Base-by-base conservation (phyloP, 1,140 invertebrate genomes). In the Drosophila teissieri region DNA sequence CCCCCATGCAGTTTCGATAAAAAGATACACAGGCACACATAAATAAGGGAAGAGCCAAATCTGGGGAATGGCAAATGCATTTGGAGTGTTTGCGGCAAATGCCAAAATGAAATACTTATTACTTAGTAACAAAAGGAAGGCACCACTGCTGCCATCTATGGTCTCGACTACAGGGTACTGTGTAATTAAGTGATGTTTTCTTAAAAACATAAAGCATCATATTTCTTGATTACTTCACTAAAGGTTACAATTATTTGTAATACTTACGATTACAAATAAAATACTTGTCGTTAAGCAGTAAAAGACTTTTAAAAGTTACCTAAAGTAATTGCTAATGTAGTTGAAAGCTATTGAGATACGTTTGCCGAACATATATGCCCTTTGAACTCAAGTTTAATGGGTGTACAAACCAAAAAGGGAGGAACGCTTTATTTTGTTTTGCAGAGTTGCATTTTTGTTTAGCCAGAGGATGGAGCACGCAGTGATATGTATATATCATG, bases 41-140 rank as follows among this genome's bases (percentile, higher is more conserved):
- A 75, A 56, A 53, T 27, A 39, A 56, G 51, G 67, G 51, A 45
- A 56, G 58, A 52, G 72, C 24, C 4, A 61, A 79, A 79, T 56
- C 55, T 49, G 36, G 40, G 82, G 83, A 63, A 82, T 83, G 83
- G 79, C 79, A 86, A 86, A 86, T 86, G 83, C 83, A 86, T 88
- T 86, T 86, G 79, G 76, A 88, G 83, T 88, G 83, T 88, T 88
- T 88, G 83, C 67, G 83, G 83, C 83, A 89, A 67, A 86, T 83
- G 75, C 83, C 79, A 83, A 88, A 88, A 88, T 73, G 84, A 88
- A 88, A 88, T 83, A 89, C 80, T 88, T 83, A 86, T 88, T 89
- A 89, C 84, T 86, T 86, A 78, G 74, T 69, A 81, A 81, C 74
- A 81, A 81, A 77, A 27, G 31, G 19, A 19, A 37, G 39, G 17